phyloP scores from a whole-genome alignment of 2,888 invertebrate genomes.

The Caenorhabditis becei region DNA sequence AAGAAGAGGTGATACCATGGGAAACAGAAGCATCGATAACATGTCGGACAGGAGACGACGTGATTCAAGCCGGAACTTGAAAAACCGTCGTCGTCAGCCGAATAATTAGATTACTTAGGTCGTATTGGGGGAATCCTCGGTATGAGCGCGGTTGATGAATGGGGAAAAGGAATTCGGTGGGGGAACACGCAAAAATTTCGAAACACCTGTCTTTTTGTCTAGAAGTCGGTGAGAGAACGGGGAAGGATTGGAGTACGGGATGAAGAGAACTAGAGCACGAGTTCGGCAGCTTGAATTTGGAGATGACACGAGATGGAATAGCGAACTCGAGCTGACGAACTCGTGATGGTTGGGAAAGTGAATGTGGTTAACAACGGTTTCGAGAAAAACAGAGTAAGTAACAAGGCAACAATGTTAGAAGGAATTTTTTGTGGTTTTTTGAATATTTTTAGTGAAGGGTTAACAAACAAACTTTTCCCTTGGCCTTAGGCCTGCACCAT shows the following conservation, averaged over 20 bases:
- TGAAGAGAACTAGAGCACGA: background rate
- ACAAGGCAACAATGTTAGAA: slow-evolving; percentile 29
- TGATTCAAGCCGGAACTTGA: slow-evolving; percentile 2
- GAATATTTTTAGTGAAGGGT: slow-evolving; percentile 26
- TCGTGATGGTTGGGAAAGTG: slow-evolving; percentile 10
- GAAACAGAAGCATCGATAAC: slow-evolving; percentile 10
- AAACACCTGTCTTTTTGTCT: slow-evolving; percentile 48
- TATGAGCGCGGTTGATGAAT: background rate
- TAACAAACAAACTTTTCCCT: slow-evolving; percentile 26
- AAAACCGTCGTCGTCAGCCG: background rate
- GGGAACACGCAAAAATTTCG: slow-evolving; percentile 6
- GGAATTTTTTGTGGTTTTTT: slow-evolving; percentile 22
- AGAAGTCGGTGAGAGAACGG: slow-evolving; percentile 28
- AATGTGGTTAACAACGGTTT: slow-evolving; percentile 46
- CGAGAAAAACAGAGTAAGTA: slow-evolving; percentile 36
- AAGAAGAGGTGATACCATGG: slow-evolving; percentile 27
- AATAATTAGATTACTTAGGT: background rate
- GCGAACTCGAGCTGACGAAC: background rate
- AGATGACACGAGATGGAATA: background rate
- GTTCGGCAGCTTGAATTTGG: slow-evolving; percentile 6
- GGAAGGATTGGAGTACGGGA: slow-evolving; percentile 1
- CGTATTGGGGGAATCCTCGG: background rate
- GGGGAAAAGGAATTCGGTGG: slow-evolving; percentile 3
- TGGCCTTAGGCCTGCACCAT: slow-evolving; percentile 18
- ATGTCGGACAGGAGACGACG: slow-evolving; percentile 1